Evolutionary conservation across 1,140 invertebrate species (phyloP).

Genomic region (Calliphora vicina): DNA sequence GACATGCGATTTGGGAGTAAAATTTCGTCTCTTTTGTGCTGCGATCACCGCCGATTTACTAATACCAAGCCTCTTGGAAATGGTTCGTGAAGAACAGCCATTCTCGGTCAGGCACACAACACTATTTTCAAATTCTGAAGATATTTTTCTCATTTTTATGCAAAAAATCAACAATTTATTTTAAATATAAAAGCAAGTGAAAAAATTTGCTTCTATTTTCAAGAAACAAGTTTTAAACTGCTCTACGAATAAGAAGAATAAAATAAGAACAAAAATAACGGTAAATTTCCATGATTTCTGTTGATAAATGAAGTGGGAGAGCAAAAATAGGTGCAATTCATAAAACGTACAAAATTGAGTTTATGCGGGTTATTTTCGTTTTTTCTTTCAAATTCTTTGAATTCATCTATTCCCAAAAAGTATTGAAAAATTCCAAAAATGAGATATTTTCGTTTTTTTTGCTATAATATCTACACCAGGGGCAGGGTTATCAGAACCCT

Average conservation of each 20-base stretch:
- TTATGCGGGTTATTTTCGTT: neutral
- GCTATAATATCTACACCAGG: no score
- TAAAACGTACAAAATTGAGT: neutral
- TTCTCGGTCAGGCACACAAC: neutral
- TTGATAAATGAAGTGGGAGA: neutral
- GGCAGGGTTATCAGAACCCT: no score
- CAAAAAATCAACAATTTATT: neutral
- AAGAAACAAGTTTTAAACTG: no score
- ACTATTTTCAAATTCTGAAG: neutral
- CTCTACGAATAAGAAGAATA: neutral
- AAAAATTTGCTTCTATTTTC: neutral
- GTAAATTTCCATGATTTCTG: neutral
- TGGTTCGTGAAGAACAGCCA: neutral
- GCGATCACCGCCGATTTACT: slow-evolving; percentile 3
- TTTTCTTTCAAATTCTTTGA: neutral
- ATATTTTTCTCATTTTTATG: neutral
- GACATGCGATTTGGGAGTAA: slow-evolving; percentile 24
- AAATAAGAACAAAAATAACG: neutral
- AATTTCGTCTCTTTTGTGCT: slow-evolving; percentile 33
- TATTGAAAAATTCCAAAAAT: no score
- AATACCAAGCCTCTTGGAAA: neutral
- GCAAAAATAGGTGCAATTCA: neutral
- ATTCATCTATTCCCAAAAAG: neutral
- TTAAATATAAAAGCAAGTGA: neutral
- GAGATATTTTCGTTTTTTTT: no score